Conservation (phyloP, 1,140 invertebrate genomes). For the Lineus longissimus region DNA sequence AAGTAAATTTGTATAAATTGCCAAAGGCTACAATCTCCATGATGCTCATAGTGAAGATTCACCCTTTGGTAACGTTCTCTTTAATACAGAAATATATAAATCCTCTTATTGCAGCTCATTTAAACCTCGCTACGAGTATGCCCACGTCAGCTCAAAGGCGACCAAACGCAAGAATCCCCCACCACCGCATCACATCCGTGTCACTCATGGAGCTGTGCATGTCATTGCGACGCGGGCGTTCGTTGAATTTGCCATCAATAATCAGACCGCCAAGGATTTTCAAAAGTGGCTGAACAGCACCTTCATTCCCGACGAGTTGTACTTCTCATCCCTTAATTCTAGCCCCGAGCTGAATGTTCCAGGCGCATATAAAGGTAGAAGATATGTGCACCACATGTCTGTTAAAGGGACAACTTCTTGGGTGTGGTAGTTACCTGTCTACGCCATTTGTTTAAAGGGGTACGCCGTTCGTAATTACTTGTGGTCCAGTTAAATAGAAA, state of each 20-base stretch:
- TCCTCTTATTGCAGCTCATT: too few relatives aligned
- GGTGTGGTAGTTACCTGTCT: too few relatives aligned
- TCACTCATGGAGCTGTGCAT: not conserved
- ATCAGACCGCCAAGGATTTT: not conserved
- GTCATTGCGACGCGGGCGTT: not conserved
- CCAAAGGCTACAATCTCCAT: too few relatives aligned
- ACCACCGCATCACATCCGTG: not conserved
- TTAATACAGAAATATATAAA: too few relatives aligned
- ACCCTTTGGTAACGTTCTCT: too few relatives aligned
- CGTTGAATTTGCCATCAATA: constrained; percentile 3
- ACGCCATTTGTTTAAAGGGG: too few relatives aligned
- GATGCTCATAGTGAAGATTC: too few relatives aligned
- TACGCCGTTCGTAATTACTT: too few relatives aligned
- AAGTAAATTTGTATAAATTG: too few relatives aligned
- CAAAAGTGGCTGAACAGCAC: constrained; percentile 12
- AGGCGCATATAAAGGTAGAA: constrained; percentile 5
- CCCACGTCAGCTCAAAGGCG: not conserved
- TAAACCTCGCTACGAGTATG: not conserved
- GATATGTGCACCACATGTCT: too few relatives aligned
- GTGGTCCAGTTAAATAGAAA: too few relatives aligned
- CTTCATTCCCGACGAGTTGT: constrained; percentile 12
- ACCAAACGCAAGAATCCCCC: not conserved
- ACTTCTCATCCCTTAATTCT: constrained; percentile 12
- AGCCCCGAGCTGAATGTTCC: not conserved
- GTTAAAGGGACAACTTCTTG: too few relatives aligned